Conservation (phyloP, 2,888 invertebrate species). For the Molorchus minor region DNA sequence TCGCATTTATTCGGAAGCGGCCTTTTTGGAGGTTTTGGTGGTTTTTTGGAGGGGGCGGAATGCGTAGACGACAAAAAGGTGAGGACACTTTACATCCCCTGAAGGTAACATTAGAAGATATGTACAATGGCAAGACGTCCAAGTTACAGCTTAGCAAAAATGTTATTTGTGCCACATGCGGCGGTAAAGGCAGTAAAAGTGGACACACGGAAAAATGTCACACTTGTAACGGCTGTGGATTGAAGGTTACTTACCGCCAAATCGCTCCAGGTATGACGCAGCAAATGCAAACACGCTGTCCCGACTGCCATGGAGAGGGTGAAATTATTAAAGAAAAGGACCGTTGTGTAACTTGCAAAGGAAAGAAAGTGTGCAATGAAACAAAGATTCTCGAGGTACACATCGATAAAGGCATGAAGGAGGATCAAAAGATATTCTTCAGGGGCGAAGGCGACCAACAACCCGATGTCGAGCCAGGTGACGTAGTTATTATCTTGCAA, state of each 20-base stretch:
- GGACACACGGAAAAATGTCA: conserved; percentile 73
- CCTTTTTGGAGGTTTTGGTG: conserved; percentile 68
- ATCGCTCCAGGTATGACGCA: conserved; percentile 74
- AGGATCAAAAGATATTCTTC: conserved; percentile 86
- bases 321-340: conserved; percentile 82
- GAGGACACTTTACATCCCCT: conserved; percentile 86
- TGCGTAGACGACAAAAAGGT: conserved; percentile 71
- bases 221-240: conserved; percentile 80
- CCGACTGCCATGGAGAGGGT: conserved; percentile 75
- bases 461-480: conserved; percentile 86
- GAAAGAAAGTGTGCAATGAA: conserved; percentile 84
- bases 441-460: conserved; percentile 91
- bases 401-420: conserved; percentile 86
- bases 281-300: conserved; percentile 70
- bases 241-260: conserved; percentile 78
- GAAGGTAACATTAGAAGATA: conserved; percentile 87
- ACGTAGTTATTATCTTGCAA: conserved; percentile 87
- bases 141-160: conserved; percentile 85
- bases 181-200: conserved; percentile 79
- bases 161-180: conserved; percentile 80
- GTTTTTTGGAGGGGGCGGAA: conserved; percentile 62
- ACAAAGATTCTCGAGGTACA: conserved; percentile 87
- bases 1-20: conserved; percentile 76
- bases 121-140: conserved; percentile 89
- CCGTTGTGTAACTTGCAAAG: conserved; percentile 82